Conservation (phyloP, 2,113 vertebrate species). For the Cyanoliseus patagonus region DNA sequence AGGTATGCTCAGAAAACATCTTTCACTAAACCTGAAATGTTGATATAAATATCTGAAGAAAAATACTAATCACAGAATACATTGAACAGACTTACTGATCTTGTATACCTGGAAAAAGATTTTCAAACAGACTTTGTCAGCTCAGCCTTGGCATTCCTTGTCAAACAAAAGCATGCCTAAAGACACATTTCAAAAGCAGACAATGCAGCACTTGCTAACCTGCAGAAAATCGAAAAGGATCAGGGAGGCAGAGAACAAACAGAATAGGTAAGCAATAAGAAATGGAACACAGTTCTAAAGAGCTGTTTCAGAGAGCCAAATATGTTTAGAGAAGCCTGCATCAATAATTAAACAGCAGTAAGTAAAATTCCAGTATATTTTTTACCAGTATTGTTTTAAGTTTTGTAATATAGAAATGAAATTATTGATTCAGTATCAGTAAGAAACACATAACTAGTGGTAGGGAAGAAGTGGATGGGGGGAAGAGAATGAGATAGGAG, state of each 20-base stretch:
- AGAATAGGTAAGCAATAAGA: slow-evolving; percentile 87
- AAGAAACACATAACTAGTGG: slow-evolving; percentile 35
- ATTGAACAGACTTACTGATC: slow-evolving; percentile 90
- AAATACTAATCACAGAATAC: slow-evolving; percentile 96
- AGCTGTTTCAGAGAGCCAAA: slow-evolving; percentile 88
- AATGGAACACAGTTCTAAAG: slow-evolving; percentile 83
- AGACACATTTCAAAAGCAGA: slow-evolving; percentile 91
- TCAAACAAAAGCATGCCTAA: slow-evolving; percentile 92
- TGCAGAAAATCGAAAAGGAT: slow-evolving; percentile 90
- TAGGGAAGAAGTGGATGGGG: background rate
- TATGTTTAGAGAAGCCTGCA: slow-evolving; percentile 85
- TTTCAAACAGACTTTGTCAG: slow-evolving; percentile 91
- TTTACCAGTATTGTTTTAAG: slow-evolving; percentile 74
- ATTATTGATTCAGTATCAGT: slow-evolving; percentile 72
- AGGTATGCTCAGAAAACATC: slow-evolving; percentile 80
- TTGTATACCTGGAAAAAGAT: slow-evolving; percentile 88
- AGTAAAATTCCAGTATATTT: slow-evolving; percentile 79
- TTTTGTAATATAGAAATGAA: slow-evolving; percentile 77
- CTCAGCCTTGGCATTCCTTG: slow-evolving; percentile 85
- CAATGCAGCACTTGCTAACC: slow-evolving; percentile 86
- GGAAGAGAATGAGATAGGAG: background rate
- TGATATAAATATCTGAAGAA: slow-evolving; percentile 96
- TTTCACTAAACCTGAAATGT: slow-evolving; percentile 88
- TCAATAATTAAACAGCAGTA: slow-evolving; percentile 82
- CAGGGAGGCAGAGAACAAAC: slow-evolving; percentile 88